Conservation (phyloP, 2,888 invertebrate genomes). For the Lymantria monacha region DNA sequence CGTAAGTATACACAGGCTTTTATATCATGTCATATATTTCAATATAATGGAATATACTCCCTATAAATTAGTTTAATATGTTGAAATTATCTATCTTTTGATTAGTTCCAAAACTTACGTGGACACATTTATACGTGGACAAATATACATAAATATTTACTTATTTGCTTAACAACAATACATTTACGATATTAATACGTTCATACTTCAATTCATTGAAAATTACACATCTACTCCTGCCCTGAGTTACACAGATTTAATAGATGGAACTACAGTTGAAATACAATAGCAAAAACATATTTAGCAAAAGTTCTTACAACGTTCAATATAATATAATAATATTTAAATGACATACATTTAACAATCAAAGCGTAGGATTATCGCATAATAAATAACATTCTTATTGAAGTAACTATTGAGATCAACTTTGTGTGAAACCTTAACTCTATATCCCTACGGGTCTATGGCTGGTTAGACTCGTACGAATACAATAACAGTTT, state of each 20-base stretch:
- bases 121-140: constrained; percentile 48
- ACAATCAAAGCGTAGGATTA: constrained; percentile 71
- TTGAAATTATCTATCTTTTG: constrained; percentile 50
- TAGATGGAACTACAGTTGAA: constrained; percentile 46
- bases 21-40: constrained; percentile 23
- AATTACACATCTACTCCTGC: constrained; percentile 48
- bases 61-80: constrained; percentile 34
- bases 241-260: constrained; percentile 40
- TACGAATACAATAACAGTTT: constrained; percentile 52
- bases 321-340: constrained; percentile 56
- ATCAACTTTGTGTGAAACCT: constrained; percentile 39
- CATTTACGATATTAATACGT: constrained; percentile 60
- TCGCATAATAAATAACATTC: constrained; percentile 47
- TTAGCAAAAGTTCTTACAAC: constrained; percentile 63
- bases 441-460: constrained; percentile 55
- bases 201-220: constrained; percentile 46
- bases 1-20: constrained; percentile 22
- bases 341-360: constrained; percentile 63
- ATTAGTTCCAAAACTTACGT: constrained; percentile 55
- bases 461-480: constrained; percentile 78
- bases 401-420: constrained; percentile 45
- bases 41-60: constrained; percentile 37
- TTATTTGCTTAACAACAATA: constrained; percentile 62
- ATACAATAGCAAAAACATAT: constrained; percentile 60
- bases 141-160: constrained; percentile 57